phyloP scores from a whole-genome alignment of 2,797 vertebrate genomes.

The Hydrocynus forskahlii region DNA sequence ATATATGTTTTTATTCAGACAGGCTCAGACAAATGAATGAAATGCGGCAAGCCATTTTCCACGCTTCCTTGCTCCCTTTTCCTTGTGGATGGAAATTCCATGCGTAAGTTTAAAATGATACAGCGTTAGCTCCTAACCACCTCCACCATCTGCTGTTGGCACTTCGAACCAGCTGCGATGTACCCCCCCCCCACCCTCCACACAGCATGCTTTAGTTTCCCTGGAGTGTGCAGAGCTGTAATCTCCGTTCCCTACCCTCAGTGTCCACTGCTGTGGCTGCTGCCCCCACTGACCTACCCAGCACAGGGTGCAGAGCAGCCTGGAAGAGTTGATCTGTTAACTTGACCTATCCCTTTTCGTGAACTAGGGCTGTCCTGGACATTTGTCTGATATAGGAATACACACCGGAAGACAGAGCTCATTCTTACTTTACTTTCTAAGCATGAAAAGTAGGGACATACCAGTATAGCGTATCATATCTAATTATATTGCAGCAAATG shows the following conservation, averaged over 20 bases:
- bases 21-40: conserved; percentile 29
- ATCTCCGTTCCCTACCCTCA: conserved; percentile 40
- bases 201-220: conserved; percentile 67
- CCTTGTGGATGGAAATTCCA: conserved; percentile 46
- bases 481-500: too few species aligned
- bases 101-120: conserved; percentile 62
- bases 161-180: conserved; percentile 67
- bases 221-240: conserved; percentile 37
- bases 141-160: conserved; percentile 69
- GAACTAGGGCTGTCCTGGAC: too few species aligned
- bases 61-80: not conserved
- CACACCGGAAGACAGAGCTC: too few species aligned
- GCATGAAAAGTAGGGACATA: too few species aligned
- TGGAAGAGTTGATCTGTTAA: conserved; percentile 16
- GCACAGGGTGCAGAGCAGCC: not conserved
- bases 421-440: too few species aligned
- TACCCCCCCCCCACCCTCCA: conserved; percentile 38
- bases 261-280: not conserved
- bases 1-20: not conserved
- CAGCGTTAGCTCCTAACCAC: conserved; percentile 63
- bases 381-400: not conserved
- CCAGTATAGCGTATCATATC: too few species aligned
- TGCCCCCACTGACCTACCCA: conserved; percentile 16
- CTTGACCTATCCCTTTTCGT: not conserved
- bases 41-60: conserved; percentile 24